Conservation (phyloP, 92 coral and sea anemone genomes). For the Meandrina meandrites region DNA sequence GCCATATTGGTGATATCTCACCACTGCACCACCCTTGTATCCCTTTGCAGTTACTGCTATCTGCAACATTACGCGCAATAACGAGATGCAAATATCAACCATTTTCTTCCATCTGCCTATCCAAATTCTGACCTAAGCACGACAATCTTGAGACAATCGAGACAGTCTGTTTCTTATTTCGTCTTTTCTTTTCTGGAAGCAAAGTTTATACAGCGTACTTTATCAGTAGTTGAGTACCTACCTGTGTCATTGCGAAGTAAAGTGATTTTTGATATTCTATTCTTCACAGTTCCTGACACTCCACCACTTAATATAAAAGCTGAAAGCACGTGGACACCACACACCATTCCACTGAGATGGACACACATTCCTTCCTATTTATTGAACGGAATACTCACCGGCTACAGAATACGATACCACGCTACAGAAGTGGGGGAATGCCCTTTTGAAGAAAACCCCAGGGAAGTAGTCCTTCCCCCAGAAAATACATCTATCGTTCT, state of each 20-base stretch:
- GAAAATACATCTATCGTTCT: constrained; percentile 36
- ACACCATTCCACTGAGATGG: constrained; percentile 77
- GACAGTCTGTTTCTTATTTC: not conserved
- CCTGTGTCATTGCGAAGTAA: not conserved
- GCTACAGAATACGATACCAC: constrained; percentile 67
- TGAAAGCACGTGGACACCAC: constrained; percentile 55
- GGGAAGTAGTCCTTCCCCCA: constrained; percentile 44
- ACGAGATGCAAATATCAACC: not conserved
- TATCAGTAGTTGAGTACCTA: not conserved
- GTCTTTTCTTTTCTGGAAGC: not conserved
- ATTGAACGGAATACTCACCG: constrained; percentile 72
- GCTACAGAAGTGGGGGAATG: constrained; percentile 53
- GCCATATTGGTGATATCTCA: no score
- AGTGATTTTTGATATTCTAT: not conserved
- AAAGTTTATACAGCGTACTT: not conserved
- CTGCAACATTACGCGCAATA: not conserved
- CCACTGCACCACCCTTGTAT: no score
- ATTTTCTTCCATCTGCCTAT: not conserved
- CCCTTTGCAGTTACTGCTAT: no score
- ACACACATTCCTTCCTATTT: constrained; percentile 58
- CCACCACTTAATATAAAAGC: constrained; percentile 70
- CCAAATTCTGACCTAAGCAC: no score
- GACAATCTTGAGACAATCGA: not conserved
- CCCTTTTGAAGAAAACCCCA: constrained; percentile 27
- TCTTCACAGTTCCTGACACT: constrained; percentile 64